Conservation (phyloP, 2,113 vertebrate genomes). For the Oncorhynchus keta region DNA sequence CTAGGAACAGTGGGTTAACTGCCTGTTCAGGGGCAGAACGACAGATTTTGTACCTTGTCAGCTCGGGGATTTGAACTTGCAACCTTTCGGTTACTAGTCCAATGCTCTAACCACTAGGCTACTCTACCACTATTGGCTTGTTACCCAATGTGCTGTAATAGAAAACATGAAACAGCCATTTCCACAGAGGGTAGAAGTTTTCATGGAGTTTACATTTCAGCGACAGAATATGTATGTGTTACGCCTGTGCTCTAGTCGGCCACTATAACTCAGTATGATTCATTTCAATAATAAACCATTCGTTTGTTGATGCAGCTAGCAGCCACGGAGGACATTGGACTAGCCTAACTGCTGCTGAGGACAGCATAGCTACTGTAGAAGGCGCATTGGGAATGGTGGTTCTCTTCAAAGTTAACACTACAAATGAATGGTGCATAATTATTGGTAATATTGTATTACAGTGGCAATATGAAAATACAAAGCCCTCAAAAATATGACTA, state of each 20-base stretch:
- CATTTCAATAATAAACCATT: slow-evolving; percentile 18
- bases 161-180: neutral
- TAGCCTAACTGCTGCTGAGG: neutral
- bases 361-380: neutral
- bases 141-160: slow-evolving; percentile 12
- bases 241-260: neutral
- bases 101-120: too few species aligned
- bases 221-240: slow-evolving; percentile 10
- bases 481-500: too few species aligned
- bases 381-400: neutral
- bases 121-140: neutral
- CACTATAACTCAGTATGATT: slow-evolving; percentile 8
- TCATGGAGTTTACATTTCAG: slow-evolving; percentile 42
- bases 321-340: neutral
- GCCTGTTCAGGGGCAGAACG: too few species aligned
- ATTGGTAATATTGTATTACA: neutral
- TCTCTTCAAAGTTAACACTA: neutral
- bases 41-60: too few species aligned
- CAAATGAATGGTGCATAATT: neutral
- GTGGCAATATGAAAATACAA: neutral
- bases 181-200: slow-evolving; percentile 10
- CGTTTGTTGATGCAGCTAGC: slow-evolving; percentile 9
- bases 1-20: too few species aligned
- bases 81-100: too few species aligned
- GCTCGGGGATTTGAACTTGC: too few species aligned